phyloP scores from a whole-genome alignment of 2,113 vertebrate species.

The Poeciliopsis turrubarensis region DNA sequence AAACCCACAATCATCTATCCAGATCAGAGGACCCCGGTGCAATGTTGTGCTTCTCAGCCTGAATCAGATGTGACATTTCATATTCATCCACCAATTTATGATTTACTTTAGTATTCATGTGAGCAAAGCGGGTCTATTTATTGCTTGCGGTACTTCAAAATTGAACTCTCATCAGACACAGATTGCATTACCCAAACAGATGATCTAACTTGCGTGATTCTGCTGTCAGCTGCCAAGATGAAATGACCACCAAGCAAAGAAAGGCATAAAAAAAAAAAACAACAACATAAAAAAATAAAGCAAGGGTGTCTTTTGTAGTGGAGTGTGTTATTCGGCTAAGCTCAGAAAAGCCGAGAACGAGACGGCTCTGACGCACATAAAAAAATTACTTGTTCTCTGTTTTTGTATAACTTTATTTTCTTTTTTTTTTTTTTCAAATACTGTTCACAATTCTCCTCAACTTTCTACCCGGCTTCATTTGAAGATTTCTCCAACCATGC shows the following conservation, averaged over 20 bases:
- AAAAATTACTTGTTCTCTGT: background rate
- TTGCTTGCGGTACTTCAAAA: constrained; percentile 34
- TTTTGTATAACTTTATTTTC: constrained; percentile 5
- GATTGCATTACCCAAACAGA: constrained; percentile 30
- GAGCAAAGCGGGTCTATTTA: constrained; percentile 23
- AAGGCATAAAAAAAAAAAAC: background rate
- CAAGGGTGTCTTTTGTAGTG: background rate
- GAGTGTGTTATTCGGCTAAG: constrained; percentile 12
- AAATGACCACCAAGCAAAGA: constrained; percentile 14
- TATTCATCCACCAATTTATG: constrained; percentile 45
- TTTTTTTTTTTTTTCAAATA: constrained; percentile 22
- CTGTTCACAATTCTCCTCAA: constrained; percentile 35
- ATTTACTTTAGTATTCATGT: constrained; percentile 37
- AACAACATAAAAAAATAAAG: background rate
- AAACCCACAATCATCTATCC: constrained; percentile 19
- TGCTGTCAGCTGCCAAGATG: constrained; percentile 18
- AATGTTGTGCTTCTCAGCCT: constrained; percentile 21
- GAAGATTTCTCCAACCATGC: constrained; percentile 58
- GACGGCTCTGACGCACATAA: constrained; percentile 10
- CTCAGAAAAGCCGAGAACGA: constrained; percentile 19
- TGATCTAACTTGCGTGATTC: constrained; percentile 19
- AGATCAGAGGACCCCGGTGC: constrained; percentile 16
- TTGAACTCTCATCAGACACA: constrained; percentile 26
- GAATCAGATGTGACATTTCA: constrained; percentile 62
- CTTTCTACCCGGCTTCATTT: constrained; percentile 52